Evolutionary conservation across 2,888 invertebrate species (phyloP).

Genomic region (Eilema depressum): DNA sequence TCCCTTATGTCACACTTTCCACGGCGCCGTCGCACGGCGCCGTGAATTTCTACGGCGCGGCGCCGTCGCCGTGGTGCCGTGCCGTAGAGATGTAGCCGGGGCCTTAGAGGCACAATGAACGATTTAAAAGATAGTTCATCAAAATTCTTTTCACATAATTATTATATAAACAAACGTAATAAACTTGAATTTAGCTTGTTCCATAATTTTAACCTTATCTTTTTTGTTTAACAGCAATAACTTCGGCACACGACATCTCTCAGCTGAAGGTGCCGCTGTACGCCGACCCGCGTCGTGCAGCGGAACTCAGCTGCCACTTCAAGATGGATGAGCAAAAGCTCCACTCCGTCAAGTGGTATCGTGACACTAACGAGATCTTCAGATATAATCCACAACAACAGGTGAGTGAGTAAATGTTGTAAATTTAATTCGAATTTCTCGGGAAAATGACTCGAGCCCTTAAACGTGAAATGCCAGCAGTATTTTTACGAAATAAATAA

Average conservation of each 20-base stretch:
- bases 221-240: conserved; percentile 67
- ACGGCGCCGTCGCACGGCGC: too few species aligned
- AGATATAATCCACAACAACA: conserved; percentile 79
- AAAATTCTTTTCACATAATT: not conserved
- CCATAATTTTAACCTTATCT: not conserved
- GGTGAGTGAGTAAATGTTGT: conserved; percentile 55
- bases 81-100: too few species aligned
- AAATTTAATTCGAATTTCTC: conserved; percentile 8
- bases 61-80: too few species aligned
- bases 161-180: not conserved
- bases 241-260: conserved; percentile 80
- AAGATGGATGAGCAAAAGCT: conserved; percentile 80
- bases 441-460: not conserved
- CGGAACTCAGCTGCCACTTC: conserved; percentile 83
- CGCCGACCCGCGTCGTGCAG: conserved; percentile 82
- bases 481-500: not conserved
- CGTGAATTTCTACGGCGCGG: too few species aligned
- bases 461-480: not conserved
- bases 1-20: too few species aligned
- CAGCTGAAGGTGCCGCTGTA: conserved; percentile 81
- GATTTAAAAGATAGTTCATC: not conserved
- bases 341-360: conserved; percentile 84
- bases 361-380: conserved; percentile 82
- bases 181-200: not conserved
- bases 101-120: not conserved